Evolutionary conservation across 2,797 vertebrate species (phyloP), one percentile per base, ranked within the genome.

Genomic region (Eutrigla gurnardus): DNA sequence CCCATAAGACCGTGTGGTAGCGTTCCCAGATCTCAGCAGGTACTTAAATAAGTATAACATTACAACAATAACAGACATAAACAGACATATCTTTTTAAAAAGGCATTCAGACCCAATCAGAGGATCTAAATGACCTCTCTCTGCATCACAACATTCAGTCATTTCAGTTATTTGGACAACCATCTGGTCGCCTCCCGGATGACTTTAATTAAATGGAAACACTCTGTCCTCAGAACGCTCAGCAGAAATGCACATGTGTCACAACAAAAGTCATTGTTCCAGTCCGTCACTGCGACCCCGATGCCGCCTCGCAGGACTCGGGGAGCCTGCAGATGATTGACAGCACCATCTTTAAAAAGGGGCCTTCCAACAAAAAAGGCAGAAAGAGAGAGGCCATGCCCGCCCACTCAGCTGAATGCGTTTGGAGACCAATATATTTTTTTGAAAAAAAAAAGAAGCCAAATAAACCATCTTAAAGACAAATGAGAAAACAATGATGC

Each of bases 241-340:
- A 60, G 62, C 77, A 82, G 68, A 82, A 81, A 85, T 12, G 76
- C 74, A 76, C 62, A 71, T 68, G 85, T 69, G 86, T 81, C 94
- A 95, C 95, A 92, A 95, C 78, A 95, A 93, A 96, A 96, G 95
- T 96, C 96, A 96, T 96, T 96, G 89, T 90, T 87, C 77, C 45
- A 9, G 72, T 70, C 68, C 60, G 78, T 85, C 76, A 14, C 66
- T 59, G 76, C 81, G 70, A 74, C 63, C 25, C 70, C 46, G 73
- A 73, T 39, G 79, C 76, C 47, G 85, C 80, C 82, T 86, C 78
- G 71, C 75, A 85, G 84, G 83, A 82, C 47, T 65, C 43, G 25
- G 69, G 52, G 57, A 65, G 78, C 77, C 86, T 70, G 69, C 25
- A 5, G 18, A 67, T 93, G 92, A 94, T 80, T 92, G 91, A 93